A percentile compares a stretch with the other conserved stretches of the same genome.
phyloP scores from a whole-genome alignment of 2,113 vertebrate species.

The Eretmodus cyanostictus region DNA sequence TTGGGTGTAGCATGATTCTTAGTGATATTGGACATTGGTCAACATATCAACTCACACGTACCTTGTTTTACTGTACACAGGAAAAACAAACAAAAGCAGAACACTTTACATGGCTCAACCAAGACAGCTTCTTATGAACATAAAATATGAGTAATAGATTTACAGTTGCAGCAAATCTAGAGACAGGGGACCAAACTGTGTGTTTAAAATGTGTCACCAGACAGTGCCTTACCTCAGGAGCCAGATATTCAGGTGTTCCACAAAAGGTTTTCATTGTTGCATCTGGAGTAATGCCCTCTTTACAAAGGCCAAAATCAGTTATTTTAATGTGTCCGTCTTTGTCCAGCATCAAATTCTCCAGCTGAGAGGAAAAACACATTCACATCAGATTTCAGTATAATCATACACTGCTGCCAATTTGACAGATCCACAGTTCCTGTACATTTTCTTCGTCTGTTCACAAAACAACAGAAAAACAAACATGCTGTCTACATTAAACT shows the following conservation, averaged over 20 bases:
- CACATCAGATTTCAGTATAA: not conserved
- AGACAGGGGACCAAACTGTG: not conserved
- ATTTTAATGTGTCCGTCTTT: constrained; percentile 94
- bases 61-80: not conserved
- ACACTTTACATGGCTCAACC: not conserved
- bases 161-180: not conserved
- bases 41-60: not conserved
- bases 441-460: not conserved
- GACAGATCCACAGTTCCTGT: not conserved
- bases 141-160: not conserved
- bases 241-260: constrained; percentile 90
- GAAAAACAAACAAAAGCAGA: not conserved
- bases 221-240: constrained; percentile 78
- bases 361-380: constrained; percentile 43
- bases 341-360: constrained; percentile 95
- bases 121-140: not conserved
- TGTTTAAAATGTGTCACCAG: not conserved
- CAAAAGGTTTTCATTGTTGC: constrained; percentile 97
- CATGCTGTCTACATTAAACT: not conserved
- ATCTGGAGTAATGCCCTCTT: constrained; percentile 90
- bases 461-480: not conserved
- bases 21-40: not conserved
- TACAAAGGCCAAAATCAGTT: constrained; percentile 93
- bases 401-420: not conserved
- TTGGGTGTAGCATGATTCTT: not conserved